Base-by-base conservation (phyloP, 2,888 invertebrate species). In the Mythimna impura region DNA sequence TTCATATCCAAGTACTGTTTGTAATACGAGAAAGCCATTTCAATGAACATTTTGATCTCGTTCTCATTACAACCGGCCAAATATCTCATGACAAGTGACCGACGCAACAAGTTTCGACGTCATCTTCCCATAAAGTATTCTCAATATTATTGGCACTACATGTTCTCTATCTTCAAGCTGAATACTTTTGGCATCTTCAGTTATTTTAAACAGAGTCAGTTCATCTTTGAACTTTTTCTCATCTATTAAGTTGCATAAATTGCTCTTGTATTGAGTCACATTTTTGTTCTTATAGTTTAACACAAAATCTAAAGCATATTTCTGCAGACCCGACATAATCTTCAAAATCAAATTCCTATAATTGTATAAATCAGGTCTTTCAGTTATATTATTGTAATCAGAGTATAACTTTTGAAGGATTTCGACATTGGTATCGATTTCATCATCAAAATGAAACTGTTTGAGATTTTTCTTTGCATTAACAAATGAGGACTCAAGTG, bases 91-190 rank as follows among this genome's bases (percentile, higher is more conserved):
- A 99, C 97, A 72, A 98, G 93, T 66, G 97, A 97, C 75, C 98
- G 95, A 80, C 97, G 97, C 96, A 0, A 97, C 98, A 6, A 98
- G 97, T 91, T 98, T 98, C 10, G 97, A 97, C 22, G 97, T 97
- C 98, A 99, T 98, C 96, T 99, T 99, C 20, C 99, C 98, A 88
- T 98, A 98, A 2, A 99, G 96, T 80, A 99, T 97, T 88, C 98
- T 97, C 90, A 99, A 96, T 60, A 99, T 95, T 65, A 98, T 96
- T 0, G 98, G 98, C 85, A 99, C 97, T 3, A 99, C 95, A 71
- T 98, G 97, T 47, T 97, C 95, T 67, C 99, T 97, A 91, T 99
- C 98, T 66, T 98, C 98, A 0, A 95, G 91, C 55, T 97, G 96
- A 47, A 99, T 97, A 57, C 96, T 95, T 69, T 97, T 96, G 71